Conservation (phyloP, 2,888 invertebrate genomes). For the Alviniconcha strummeri region DNA sequence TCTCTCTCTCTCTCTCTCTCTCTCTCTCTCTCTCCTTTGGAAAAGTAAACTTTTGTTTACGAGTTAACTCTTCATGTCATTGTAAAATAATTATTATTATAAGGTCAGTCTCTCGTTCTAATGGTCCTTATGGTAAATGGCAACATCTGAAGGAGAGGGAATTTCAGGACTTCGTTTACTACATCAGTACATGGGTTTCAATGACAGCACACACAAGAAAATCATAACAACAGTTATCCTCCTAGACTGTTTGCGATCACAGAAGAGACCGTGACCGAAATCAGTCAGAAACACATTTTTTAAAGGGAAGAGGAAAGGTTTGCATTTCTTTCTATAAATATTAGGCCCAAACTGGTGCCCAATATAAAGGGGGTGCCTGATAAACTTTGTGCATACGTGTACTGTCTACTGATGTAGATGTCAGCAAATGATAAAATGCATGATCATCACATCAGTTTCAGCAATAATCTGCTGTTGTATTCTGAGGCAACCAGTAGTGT, state of each 20-base stretch:
- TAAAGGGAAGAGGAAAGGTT: background rate
- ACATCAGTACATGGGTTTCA: background rate
- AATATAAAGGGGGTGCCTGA: too few species aligned
- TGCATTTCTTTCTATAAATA: background rate
- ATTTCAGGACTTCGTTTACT: too few species aligned
- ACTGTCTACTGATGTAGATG: background rate
- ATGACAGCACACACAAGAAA: background rate
- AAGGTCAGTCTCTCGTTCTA: background rate
- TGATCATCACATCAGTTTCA: too few species aligned
- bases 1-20: background rate
- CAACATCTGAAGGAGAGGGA: constrained; percentile 18
- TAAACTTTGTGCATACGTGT: background rate
- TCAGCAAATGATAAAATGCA: background rate
- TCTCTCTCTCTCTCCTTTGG: background rate
- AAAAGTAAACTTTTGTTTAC: background rate
- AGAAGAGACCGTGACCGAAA: too few species aligned
- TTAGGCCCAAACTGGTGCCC: background rate
- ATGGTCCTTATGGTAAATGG: background rate
- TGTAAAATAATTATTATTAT: background rate
- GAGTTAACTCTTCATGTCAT: background rate
- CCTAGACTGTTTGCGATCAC: background rate
- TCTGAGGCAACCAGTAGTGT: background rate
- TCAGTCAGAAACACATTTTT: background rate
- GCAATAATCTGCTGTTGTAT: too few species aligned
- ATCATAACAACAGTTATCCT: background rate